Percentiles rank a stretch among this genome's conserved stretches.
Evolutionary conservation across 1,140 invertebrate species (phyloP).

Genomic region (Apocrypta bakeri): DNA sequence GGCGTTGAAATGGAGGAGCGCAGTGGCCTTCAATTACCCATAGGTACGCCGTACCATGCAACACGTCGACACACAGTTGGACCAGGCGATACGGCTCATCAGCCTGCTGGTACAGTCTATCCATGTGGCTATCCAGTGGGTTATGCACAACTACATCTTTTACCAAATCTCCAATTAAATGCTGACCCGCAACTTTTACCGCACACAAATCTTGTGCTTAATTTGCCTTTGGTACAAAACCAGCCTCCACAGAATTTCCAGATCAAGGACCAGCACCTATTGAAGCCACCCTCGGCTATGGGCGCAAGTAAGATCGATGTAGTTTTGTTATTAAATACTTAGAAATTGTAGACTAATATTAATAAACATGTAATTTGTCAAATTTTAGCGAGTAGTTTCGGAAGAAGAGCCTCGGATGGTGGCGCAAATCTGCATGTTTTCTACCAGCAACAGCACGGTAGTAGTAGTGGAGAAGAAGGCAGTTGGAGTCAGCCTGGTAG

Average conservation of each 20-base stretch:
- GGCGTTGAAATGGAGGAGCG: constrained; percentile 76
- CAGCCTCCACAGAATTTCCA: constrained; percentile 89
- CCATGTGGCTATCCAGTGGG: constrained; percentile 66
- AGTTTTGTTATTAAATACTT: not conserved
- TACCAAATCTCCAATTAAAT: constrained; percentile 67
- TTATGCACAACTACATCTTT: constrained; percentile 63
- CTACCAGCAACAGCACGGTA: constrained; percentile 77
- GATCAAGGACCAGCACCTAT: constrained; percentile 93
- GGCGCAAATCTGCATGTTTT: constrained; percentile 93
- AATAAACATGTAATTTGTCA: not conserved
- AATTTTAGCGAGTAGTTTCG: constrained; percentile 83
- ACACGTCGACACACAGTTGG: constrained; percentile 93
- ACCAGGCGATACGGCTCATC: constrained; percentile 89
- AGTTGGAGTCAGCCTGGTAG: constrained; percentile 80
- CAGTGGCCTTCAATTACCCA: constrained; percentile 64
- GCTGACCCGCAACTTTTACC: constrained; percentile 73
- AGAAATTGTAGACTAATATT: not conserved
- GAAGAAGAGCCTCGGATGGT: constrained; percentile 94
- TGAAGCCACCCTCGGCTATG: constrained; percentile 93
- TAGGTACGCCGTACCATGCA: constrained; percentile 70
- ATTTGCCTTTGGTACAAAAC: constrained; percentile 84
- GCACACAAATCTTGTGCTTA: constrained; percentile 82
- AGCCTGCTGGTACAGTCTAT: constrained; percentile 73
- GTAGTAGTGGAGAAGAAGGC: constrained; percentile 70
- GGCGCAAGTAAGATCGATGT: constrained; percentile 81